Evolutionary conservation across 1,140 invertebrate genomes (phyloP).

Genomic region (Drosophila lini): DNA sequence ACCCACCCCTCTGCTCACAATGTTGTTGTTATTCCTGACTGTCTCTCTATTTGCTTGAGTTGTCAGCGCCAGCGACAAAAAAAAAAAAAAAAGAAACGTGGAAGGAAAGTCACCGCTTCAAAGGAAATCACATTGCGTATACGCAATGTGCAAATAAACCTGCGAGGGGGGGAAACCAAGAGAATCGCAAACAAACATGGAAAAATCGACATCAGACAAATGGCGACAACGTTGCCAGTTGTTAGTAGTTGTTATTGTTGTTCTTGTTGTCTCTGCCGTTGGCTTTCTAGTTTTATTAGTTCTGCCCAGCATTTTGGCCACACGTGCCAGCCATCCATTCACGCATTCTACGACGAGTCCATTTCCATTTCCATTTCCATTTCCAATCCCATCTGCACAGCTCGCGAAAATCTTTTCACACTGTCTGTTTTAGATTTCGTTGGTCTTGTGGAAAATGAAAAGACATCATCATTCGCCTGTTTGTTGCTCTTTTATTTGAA

Average conservation of each 20-base stretch:
- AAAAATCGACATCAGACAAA: constrained; percentile 68
- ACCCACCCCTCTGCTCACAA: neutral
- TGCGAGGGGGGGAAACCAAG: neutral
- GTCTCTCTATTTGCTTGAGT: constrained; percentile 56
- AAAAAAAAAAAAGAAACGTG: constrained; percentile 33
- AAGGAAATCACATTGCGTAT: constrained; percentile 78
- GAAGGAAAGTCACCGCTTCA: constrained; percentile 64
- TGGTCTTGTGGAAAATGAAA: constrained; percentile 46
- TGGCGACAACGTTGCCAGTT: constrained; percentile 62
- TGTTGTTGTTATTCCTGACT: constrained; percentile 28
- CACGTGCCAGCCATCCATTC: constrained; percentile 78
- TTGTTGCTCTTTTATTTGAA: constrained; percentile 44
- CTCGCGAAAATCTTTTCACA: constrained; percentile 43
- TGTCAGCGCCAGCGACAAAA: constrained; percentile 60
- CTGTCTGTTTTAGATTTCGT: constrained; percentile 17
- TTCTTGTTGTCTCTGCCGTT: constrained; percentile 19
- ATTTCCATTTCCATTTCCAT: neutral
- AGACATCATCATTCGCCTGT: constrained; percentile 71
- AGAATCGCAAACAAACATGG: constrained; percentile 69
- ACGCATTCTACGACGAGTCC: constrained; percentile 6
- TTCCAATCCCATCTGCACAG: constrained; percentile 8
- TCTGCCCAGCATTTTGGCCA: constrained; percentile 75
- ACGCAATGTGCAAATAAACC: constrained; percentile 75
- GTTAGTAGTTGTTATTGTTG: constrained; percentile 13
- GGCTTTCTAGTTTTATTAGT: constrained; percentile 71